These are phyloP conservation scores for Cebus imitator DNA, from an alignment of 2,113 vertebrate species.

Conservation along the genomic window DNA sequence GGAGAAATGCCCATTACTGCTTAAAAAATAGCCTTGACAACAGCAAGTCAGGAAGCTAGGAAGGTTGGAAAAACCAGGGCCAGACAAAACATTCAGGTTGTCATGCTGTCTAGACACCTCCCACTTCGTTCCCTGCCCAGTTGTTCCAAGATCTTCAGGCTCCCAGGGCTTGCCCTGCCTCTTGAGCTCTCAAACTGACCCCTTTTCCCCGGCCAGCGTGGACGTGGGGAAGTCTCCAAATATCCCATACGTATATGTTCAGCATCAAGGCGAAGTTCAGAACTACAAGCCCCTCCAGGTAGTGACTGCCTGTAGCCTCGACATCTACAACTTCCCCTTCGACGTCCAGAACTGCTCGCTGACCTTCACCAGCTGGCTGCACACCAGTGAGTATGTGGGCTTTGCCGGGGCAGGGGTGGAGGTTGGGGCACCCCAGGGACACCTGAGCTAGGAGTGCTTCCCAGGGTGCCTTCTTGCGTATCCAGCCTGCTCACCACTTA, in stretches of 20 bases:
- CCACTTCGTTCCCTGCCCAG: neutral
- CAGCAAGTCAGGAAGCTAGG: neutral
- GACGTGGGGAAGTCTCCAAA: constrained; percentile 96
- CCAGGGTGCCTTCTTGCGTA: neutral
- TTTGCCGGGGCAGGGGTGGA: rapidly evolving
- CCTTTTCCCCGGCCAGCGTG: constrained; percentile 85
- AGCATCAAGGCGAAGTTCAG: constrained; percentile 88
- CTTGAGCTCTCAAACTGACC: neutral
- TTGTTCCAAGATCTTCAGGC: neutral
- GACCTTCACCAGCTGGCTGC: constrained; percentile 98
- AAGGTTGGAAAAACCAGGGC: neutral
- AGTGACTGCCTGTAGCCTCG: constrained; percentile 95
- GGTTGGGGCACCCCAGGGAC: neutral
- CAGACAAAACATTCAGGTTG: neutral
- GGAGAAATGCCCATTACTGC: neutral
- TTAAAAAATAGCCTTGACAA: neutral
- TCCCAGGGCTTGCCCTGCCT: neutral
- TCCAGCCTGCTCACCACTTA: neutral
- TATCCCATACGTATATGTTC: constrained; percentile 95
- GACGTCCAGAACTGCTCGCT: constrained; percentile 98
- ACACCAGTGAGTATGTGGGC: constrained; percentile 89
- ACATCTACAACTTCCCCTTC: constrained; percentile 99
- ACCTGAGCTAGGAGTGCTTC: neutral
- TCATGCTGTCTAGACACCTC: neutral
- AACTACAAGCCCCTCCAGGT: constrained; percentile 99